A percentile compares a stretch with the other conserved stretches of the same genome.
phyloP scores from a whole-genome alignment of 1,140 invertebrate species.

The Zaprionus camerounensis region DNA sequence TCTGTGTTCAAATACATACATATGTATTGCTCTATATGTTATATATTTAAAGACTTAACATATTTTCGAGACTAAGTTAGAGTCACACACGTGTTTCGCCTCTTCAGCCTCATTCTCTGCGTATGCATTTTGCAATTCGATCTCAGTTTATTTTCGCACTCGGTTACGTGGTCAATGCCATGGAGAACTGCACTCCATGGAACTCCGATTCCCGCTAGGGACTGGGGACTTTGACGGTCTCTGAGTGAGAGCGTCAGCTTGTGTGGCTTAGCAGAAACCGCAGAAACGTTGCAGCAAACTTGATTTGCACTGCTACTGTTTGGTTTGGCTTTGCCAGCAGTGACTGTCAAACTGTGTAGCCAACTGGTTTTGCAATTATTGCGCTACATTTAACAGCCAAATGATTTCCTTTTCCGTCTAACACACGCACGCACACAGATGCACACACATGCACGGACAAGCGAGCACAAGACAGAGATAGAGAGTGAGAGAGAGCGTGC shows the following conservation, averaged over 20 bases:
- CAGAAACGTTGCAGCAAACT: constrained; percentile 39
- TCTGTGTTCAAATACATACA: not conserved
- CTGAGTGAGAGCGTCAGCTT: constrained; percentile 61
- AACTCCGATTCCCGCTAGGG: constrained; percentile 11
- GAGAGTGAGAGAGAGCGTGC: constrained; percentile 12
- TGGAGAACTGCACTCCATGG: constrained; percentile 18
- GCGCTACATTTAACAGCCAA: constrained; percentile 47
- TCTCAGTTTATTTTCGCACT: constrained; percentile 66
- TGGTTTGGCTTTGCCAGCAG: constrained; percentile 14
- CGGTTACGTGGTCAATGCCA: constrained; percentile 82
- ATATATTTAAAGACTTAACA: not conserved
- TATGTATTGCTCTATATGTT: not conserved
- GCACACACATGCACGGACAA: constrained; percentile 7
- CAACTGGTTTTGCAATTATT: constrained; percentile 56
- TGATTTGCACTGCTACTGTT: constrained; percentile 47
- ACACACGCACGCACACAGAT: constrained; percentile 1
- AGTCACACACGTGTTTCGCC: constrained; percentile 65
- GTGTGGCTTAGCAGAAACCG: constrained; percentile 46
- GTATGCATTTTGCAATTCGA: constrained; percentile 59
- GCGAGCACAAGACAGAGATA: not conserved
- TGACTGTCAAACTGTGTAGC: constrained; percentile 30
- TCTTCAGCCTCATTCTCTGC: constrained; percentile 56
- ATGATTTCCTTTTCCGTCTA: constrained; percentile 72
- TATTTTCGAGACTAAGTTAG: constrained; percentile 10
- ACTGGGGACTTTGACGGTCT: constrained; percentile 1